Evolutionary conservation across 2,113 vertebrate species (phyloP), one percentile per base, ranked within the genome.

Genomic region (Haplochromis vanheusdeni): DNA sequence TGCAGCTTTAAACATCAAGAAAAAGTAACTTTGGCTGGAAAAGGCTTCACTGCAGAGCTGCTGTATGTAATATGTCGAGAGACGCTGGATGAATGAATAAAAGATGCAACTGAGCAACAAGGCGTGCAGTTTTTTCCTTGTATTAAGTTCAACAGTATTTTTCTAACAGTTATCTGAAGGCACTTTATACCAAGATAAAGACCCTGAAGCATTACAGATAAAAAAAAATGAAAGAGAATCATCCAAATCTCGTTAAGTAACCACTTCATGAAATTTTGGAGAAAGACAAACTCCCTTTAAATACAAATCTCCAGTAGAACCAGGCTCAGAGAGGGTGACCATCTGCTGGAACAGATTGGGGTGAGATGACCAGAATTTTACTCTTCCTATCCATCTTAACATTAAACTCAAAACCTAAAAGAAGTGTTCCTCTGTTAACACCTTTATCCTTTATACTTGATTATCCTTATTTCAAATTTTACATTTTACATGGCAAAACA

Each of bases 41-140:
- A 82, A 70, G 83, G 93, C 95, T 94, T 94, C 68, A 85, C 68
- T 83, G 92, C 91, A 93, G 90, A 91, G 87, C 87, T 91, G 58
- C 83, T 83, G 73, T 88, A 84, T 93, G 94, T 92, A 90, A 87
- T 37, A 47, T 89, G 83, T 91, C 7, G 33, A 87, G 87, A 91
- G 87, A 91, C 73, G 40, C 79, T 81, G 91, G 89, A 88, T 79
- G 91, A 97, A 97, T 79, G 91, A 97, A 97, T 96, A 95, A 97
- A 97, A 87, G 87, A 92, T 88, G 80, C 70, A 89, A 89, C 87
- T 95, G 82, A 95, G 86, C 81, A 95, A 94, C 81, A 87, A 33
- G 1, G 13, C n/a, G 31, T 84, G 35, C 89, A 68, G 49, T 86
- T 60, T 31, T 31, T 77, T 49, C 45, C 16, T 9, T 19, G 45